These are phyloP conservation scores for Agrochola lychnidis DNA, from an alignment of 2,888 invertebrate genomes.

Conservation along the genomic window DNA sequence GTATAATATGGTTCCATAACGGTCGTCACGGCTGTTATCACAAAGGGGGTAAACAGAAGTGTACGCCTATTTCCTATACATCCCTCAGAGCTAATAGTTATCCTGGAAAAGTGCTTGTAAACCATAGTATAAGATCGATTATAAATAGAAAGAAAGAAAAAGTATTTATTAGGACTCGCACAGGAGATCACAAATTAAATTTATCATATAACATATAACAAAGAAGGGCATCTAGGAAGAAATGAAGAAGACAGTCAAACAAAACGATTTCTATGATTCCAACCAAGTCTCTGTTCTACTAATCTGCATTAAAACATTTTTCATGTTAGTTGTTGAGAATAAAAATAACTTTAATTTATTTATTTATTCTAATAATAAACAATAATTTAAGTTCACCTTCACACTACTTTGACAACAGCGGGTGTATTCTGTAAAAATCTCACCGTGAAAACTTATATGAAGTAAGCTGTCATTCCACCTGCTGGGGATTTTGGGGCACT, in stretches of 20 bases:
- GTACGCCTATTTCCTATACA: conserved; percentile 22
- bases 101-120: not conserved
- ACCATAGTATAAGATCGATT: not conserved
- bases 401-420: not conserved
- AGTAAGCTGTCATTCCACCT: not conserved
- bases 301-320: not conserved
- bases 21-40: conserved; percentile 43
- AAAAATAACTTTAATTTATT: not conserved
- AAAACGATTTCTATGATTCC: not conserved
- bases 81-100: not conserved
- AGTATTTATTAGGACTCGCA: no score
- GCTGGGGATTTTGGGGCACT: not conserved
- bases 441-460: no score
- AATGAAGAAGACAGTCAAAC: not conserved
- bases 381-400: not conserved
- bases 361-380: not conserved
- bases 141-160: not conserved
- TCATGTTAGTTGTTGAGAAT: not conserved
- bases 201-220: no score
- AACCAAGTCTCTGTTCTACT: not conserved
- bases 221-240: no score
- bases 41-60: conserved; percentile 24
- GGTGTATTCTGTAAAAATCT: not conserved
- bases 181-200: no score
- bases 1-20: conserved; percentile 58